Percentiles rank a stretch among this genome's conserved stretches.
Evolutionary conservation across 2,113 vertebrate genomes (phyloP).

Genomic region (Albula goreensis): DNA sequence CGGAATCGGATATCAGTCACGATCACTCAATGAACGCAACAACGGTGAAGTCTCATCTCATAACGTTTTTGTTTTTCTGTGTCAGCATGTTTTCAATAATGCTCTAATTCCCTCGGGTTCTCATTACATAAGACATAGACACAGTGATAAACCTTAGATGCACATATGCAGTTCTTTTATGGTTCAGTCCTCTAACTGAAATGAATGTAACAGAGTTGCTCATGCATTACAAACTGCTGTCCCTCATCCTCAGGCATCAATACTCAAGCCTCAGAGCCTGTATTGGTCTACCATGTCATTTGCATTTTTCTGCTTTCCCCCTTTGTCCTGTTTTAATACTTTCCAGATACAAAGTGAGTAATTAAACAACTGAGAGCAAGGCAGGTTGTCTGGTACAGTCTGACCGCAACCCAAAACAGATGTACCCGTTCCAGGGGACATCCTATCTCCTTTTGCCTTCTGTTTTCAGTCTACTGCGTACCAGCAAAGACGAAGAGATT

Average conservation of each 20-base stretch:
- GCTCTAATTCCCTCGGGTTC: background rate
- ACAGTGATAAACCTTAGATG: background rate
- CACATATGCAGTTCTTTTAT: background rate
- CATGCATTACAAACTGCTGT: background rate
- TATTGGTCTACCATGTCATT: constrained; percentile 2
- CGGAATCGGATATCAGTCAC: no score
- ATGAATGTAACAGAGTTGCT: background rate
- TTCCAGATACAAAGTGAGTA: constrained; percentile 25
- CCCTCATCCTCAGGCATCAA: background rate
- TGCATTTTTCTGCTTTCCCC: background rate
- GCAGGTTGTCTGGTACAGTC: constrained; percentile 22
- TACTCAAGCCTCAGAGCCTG: background rate
- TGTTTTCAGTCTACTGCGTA: constrained; percentile 40
- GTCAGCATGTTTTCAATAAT: background rate
- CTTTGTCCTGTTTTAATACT: constrained; percentile 10
- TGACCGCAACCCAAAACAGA: constrained; percentile 43
- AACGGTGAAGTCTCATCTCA: background rate
- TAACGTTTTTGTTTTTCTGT: background rate
- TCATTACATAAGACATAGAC: background rate
- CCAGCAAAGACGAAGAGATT: constrained; percentile 35
- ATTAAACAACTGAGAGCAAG: constrained; percentile 22
- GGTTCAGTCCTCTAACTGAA: background rate
- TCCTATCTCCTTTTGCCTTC: constrained; percentile 28
- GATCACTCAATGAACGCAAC: no score
- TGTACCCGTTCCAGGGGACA: constrained; percentile 38